Base-by-base conservation (phyloP, 2,113 vertebrate genomes). In the Gorsachius goisagi region DNA sequence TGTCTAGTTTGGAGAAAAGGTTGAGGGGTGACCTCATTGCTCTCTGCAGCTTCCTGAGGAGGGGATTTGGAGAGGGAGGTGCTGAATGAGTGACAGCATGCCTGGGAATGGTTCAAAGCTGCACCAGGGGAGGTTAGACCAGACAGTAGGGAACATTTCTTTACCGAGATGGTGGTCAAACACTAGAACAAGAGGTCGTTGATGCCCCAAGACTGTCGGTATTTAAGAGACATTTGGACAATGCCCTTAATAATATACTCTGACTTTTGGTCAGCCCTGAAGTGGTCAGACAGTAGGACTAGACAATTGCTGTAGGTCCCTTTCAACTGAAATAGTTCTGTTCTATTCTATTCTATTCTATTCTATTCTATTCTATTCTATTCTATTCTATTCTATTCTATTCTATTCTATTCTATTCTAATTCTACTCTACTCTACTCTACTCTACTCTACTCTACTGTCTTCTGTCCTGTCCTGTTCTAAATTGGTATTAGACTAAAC, bases 81-180 rank as follows among this genome's bases (percentile, higher is more conserved):
- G 35, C 41, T 47, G 47, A 41, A 44, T 44, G 41, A 32, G 15
- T 3, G 22, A 33, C 22, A 32, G 27, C 4, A 56, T 2, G 2
- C 0, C 0, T 17, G 11, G 18, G 5, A 56, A 71, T 9, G 12
- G 30, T 33, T 80, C n/a, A 74, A 22, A 80, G 21, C 20, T n/a
- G 9, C 4, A 1, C 3, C 19, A 16, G 4, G 7, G 11, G 23
- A 73, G 9, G 23, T 52, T 5, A 59, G 27, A 39, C 16, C 59
- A 4, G 22, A 20, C 3, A 12, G 52, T 21, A 39, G 20, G 60
- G 60, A 75, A 3, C 4, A 19, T 62, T 67, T 49, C 20, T 53
- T 53, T 18, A 49, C 8, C 1, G 1, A 56, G 19, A 80, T 11
- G 2, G 9, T 39, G 23, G 3, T 9, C 21, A 77, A 24, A 58